Evolutionary conservation across 2,888 invertebrate species (phyloP).

Genomic region (Euphydryas editha): DNA sequence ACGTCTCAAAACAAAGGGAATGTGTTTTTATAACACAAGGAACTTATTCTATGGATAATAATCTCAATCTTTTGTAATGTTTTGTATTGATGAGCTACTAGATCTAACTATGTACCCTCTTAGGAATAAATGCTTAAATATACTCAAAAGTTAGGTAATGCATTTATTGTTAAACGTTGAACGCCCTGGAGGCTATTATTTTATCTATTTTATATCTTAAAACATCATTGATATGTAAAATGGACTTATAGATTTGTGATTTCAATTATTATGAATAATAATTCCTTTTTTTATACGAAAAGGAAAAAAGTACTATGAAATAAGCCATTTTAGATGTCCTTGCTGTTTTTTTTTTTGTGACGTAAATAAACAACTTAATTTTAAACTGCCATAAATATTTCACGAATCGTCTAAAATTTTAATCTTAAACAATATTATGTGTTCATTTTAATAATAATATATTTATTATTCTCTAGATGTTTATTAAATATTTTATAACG

Average conservation of each 20-base stretch:
- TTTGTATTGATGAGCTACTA: constrained; percentile 37
- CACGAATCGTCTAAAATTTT: constrained; percentile 15
- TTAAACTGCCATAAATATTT: constrained; percentile 29
- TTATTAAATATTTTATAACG: constrained; percentile 42
- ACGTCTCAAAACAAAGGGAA: neutral
- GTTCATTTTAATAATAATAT: constrained; percentile 54
- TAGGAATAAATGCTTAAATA: constrained; percentile 37
- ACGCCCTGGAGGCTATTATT: constrained; percentile 42
- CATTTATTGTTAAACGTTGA: constrained; percentile 40
- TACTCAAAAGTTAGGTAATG: constrained; percentile 42
- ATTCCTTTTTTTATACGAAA: neutral
- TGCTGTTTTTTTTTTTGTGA: constrained; percentile 10
- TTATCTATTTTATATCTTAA: constrained; percentile 13
- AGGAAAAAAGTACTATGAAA: neutral
- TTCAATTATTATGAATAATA: neutral
- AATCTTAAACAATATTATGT: constrained; percentile 47
- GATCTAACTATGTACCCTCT: constrained; percentile 37
- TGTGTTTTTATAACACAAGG: neutral
- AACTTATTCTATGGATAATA: constrained; percentile 9
- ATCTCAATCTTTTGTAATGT: constrained; percentile 21
- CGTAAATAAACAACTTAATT: constrained; percentile 25
- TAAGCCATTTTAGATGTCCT: neutral
- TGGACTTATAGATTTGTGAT: neutral
- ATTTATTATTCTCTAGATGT: constrained; percentile 51
- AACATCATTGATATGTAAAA: constrained; percentile 9